phyloP scores from a whole-genome alignment of 2,888 invertebrate genomes.

The Limnephilus rhombicus region DNA sequence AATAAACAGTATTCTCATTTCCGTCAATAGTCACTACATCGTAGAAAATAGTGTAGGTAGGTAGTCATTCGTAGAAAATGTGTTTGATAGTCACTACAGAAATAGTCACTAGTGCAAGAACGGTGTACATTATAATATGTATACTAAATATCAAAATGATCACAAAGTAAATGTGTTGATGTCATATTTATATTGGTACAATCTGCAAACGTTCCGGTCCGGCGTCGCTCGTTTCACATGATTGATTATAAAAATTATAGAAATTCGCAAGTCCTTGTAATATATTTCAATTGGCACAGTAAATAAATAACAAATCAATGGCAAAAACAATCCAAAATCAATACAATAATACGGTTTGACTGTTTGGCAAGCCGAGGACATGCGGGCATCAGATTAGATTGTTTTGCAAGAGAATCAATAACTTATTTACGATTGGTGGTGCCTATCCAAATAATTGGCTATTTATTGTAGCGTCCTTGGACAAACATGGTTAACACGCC shows the following conservation, averaged over 20 bases:
- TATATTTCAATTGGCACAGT: constrained; percentile 28
- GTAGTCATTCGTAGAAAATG: too few species aligned
- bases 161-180: not conserved
- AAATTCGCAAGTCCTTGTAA: constrained; percentile 4
- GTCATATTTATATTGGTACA: not conserved
- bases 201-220: not conserved
- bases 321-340: constrained; percentile 17
- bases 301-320: not conserved
- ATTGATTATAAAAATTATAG: constrained; percentile 6
- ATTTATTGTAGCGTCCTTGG: not conserved
- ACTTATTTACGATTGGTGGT: not conserved
- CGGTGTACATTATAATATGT: not conserved
- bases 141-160: not conserved
- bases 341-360: not conserved
- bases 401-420: constrained; percentile 24
- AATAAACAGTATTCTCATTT: not conserved
- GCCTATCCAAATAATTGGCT: not conserved
- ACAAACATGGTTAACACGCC: not conserved
- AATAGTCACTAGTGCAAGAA: not conserved
- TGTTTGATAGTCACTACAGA: too few species aligned
- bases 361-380: constrained; percentile 14
- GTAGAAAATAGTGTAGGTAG: too few species aligned
- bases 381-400: constrained; percentile 24
- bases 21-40: not conserved
- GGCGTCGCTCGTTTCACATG: not conserved